phyloP scores from a whole-genome alignment of 2,797 vertebrate genomes.

The Rhinogobio ventralis region DNA sequence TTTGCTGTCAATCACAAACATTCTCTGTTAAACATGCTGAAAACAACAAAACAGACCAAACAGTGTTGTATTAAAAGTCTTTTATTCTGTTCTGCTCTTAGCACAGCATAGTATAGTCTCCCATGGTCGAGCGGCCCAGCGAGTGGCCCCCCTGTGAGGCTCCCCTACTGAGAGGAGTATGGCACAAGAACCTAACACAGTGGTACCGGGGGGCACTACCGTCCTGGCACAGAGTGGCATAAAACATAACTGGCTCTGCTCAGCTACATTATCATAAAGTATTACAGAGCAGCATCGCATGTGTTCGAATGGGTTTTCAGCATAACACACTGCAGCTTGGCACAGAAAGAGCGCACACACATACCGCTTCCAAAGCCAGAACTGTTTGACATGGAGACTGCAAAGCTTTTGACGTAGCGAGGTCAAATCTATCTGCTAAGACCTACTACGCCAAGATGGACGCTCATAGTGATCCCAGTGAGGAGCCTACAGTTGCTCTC shows the following conservation, averaged over 20 bases:
- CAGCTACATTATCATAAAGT: constrained; percentile 61
- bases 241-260: constrained; percentile 64
- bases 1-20: constrained; percentile 1
- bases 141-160: constrained; percentile 48
- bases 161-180: constrained; percentile 54
- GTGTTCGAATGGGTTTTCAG: constrained; percentile 61
- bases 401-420: constrained; percentile 36
- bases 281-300: constrained; percentile 61
- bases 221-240: constrained; percentile 65
- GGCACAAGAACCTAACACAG: constrained; percentile 59
- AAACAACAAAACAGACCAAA: constrained; percentile 40
- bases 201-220: constrained; percentile 58
- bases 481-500: constrained; percentile 15
- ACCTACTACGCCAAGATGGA: background rate
- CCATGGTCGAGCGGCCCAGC: constrained; percentile 65
- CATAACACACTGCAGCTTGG: constrained; percentile 71
- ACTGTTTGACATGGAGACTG: constrained; percentile 46
- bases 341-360: constrained; percentile 53
- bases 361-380: constrained; percentile 59
- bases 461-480: constrained; percentile 19
- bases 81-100: constrained; percentile 76
- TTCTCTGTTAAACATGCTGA: background rate
- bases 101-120: constrained; percentile 76
- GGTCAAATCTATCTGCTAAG: background rate
- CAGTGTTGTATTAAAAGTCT: constrained; percentile 78